Conservation (phyloP, 2,797 vertebrate genomes). For the Sebastes diploproa region DNA sequence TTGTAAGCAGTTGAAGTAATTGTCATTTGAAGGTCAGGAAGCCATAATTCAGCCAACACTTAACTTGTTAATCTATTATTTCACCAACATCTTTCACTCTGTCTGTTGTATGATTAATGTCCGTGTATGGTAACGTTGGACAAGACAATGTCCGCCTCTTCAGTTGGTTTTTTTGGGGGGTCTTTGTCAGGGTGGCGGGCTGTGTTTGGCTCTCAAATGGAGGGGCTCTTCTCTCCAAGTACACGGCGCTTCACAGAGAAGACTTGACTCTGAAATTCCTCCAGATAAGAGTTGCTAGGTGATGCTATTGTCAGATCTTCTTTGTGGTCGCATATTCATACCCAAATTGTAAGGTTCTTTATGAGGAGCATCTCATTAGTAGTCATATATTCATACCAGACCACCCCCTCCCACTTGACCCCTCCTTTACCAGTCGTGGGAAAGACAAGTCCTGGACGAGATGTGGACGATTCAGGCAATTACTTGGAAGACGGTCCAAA, state of each 20-base stretch:
- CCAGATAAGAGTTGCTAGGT: conserved; percentile 82
- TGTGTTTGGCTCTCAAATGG: conserved; percentile 72
- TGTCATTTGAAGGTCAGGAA: conserved; percentile 63
- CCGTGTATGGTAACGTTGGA: conserved; percentile 58
- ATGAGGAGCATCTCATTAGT: conserved; percentile 82
- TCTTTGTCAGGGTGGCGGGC: conserved; percentile 70
- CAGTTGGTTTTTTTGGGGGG: conserved; percentile 54
- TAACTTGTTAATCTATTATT: conserved; percentile 79
- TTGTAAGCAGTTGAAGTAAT: conserved; percentile 38
- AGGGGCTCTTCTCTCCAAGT: conserved; percentile 77
- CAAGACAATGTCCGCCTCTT: conserved; percentile 72
- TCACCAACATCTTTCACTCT: conserved; percentile 60
- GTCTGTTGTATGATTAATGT: conserved; percentile 78
- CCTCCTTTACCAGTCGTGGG: conserved; percentile 84
- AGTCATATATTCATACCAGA: conserved; percentile 86
- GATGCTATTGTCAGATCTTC: conserved; percentile 79
- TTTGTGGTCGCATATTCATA: conserved; percentile 85
- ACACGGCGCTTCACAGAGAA: conserved; percentile 71
- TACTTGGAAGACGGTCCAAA: conserved; percentile 55
- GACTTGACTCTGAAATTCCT: conserved; percentile 87
- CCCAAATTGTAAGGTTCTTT: conserved; percentile 76
- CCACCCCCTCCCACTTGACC: conserved; percentile 83
- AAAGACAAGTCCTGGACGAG: conserved; percentile 77
- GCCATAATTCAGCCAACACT: conserved; percentile 71
- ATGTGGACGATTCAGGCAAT: conserved; percentile 64